Evolutionary conservation across 30 jellyfish, hydroid and myxozoan species (phyloP), one percentile per base, ranked within the genome.

Genomic region (Aurelia sp.): DNA sequence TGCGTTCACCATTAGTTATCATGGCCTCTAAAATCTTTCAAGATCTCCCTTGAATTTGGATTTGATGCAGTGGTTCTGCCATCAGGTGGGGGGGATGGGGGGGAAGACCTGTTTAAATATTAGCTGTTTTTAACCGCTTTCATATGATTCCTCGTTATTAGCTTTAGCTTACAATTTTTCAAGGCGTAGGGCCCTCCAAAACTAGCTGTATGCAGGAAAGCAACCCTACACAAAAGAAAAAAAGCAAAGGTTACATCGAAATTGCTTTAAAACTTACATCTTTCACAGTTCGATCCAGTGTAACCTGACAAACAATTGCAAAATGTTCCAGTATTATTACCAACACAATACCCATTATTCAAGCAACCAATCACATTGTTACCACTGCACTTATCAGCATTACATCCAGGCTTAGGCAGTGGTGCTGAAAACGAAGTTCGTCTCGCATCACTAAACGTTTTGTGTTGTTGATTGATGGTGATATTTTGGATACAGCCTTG

Each of bases 291-390:
- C 21, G 78, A 44, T 30, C 92, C 92, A 38, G 73, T 22, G 64
- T 70, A 83, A 24, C 92, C 92, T 38, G 41, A 59, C 2, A 16
- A 31, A 72, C 92, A 83, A 44, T 60, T 64, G 33, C 92, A 83
- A 76, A 27, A 83, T 33, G 68, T 27, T 38, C 92, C 92, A 71
- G 72, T 70, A 44, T 72, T 83, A 59, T 83, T 83, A 8, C 92
- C 92, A 83, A 72, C 63, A 60, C 92, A 83, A 57, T 83, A 16
- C 57, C 92, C 92, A 83, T 83, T 83, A 47, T 48, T 38, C 62
- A 72, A 83, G 57, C 92, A 83, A 1, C 20, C 44, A 19, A 40
- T 60, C 17, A 21, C 68, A 33, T 38, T 47, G 8, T 35, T 17
- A 20, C 24, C 33, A 35, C 65, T 57, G 68, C 92, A 83, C 33